Evolutionary conservation across 2,888 invertebrate species (phyloP), one percentile per base, ranked within the genome.

Genomic region (Leptarthrus brevirostris): DNA sequence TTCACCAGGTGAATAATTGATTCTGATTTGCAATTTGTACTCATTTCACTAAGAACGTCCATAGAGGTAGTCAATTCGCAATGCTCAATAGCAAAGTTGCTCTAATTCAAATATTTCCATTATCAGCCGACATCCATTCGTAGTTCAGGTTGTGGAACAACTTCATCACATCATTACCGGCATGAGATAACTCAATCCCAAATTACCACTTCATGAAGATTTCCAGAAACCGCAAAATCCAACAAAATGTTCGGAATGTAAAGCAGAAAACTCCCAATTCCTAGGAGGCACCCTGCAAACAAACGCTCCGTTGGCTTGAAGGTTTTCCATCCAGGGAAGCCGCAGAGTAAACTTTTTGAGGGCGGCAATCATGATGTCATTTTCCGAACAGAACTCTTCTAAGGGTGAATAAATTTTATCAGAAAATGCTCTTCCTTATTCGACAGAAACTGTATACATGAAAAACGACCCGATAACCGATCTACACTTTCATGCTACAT

Each of bases 181-280:
- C 52, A 69, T 30, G 69, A 69, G 52, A 69, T 69, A 69, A 69
- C 69, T 69, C 69, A 69, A 69, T 69, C 69, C 69, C 30, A 52
- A 69, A 69, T 52, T 52, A 69, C 69, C 69, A 69, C 69, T 69
- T 52, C 69, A 69, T 69, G 69, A 69, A 69, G 69, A 69, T 69
- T 69, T 69, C 36, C 20, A 69, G 52, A 52, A 24, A 49, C 69
- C 49, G 52, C 69, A 69, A 52, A 69, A 52, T 69, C 69, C 69
- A 52, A 34, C 52, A 30, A 30, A 69, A 52, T 69, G 69, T 69
- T 69, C 36, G 52, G 69, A 69, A 69, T 69, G 69, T 69, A 69
- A 69, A 69, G 36, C 30, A 69, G 69, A 52, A 14, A 18, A n/a
- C 16, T 8, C 47, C 18, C 8, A 69, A 47, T 52, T n/a, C 52